These are phyloP conservation scores for Arctia plantaginis DNA, from an alignment of 2,888 invertebrate species.

Conservation along the genomic window DNA sequence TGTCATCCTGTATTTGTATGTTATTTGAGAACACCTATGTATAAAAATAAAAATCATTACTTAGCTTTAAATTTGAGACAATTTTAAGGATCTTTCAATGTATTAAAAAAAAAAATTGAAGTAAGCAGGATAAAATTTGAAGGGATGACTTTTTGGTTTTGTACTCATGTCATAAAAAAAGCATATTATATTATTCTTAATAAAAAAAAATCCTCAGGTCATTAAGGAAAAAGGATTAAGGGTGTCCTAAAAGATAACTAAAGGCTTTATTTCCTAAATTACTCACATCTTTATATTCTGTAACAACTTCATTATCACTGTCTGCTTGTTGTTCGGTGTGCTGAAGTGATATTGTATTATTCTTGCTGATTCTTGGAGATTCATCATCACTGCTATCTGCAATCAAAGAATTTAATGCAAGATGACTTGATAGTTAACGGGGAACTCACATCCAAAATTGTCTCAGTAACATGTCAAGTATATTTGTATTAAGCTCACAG, in stretches of 20 bases:
- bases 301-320: conserved; percentile 61
- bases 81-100: too few relatives aligned
- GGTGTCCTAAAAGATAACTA: not conserved
- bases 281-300: conserved; percentile 79
- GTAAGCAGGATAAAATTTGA: too few relatives aligned
- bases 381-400: conserved; percentile 83
- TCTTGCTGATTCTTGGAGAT: conserved; percentile 50
- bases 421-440: not conserved
- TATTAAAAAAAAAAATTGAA: too few relatives aligned
- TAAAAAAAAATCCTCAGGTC: too few relatives aligned
- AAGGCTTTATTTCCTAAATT: conserved; percentile 3
- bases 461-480: not conserved
- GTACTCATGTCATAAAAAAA: too few relatives aligned
- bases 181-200: too few relatives aligned
- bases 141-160: too few relatives aligned
- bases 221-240: too few relatives aligned
- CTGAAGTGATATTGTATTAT: conserved; percentile 30
- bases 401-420: conserved; percentile 12
- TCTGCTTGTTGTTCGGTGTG: conserved; percentile 48
- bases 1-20: conserved; percentile 65
- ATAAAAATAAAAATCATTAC: not conserved
- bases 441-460: not conserved
- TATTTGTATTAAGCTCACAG: not conserved
- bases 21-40: conserved; percentile 74
- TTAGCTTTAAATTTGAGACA: too few relatives aligned